These are phyloP conservation scores for Andrena trimmerana DNA, from an alignment of 2,888 invertebrate genomes.

Conservation along the genomic window DNA sequence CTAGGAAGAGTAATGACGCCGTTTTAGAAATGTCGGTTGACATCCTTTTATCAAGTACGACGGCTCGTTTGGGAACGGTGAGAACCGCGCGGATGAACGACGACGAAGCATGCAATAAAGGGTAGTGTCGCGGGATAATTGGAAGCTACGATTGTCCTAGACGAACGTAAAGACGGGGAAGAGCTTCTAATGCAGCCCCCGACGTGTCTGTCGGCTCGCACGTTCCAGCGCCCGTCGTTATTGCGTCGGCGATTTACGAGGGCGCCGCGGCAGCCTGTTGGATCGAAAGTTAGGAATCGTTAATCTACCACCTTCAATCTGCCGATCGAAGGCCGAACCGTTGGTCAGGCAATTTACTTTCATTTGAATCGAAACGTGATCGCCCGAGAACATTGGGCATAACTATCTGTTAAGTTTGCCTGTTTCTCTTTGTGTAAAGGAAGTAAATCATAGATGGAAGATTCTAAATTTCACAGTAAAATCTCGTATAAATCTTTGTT, in stretches of 20 bases:
- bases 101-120: constrained; percentile 75
- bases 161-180: constrained; percentile 72
- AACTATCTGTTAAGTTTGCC: not conserved
- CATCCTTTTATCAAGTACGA: constrained; percentile 64
- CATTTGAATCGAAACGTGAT: not conserved
- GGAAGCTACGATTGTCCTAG: constrained; percentile 75
- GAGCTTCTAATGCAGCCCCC: constrained; percentile 72
- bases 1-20: constrained; percentile 34
- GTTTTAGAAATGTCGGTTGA: constrained; percentile 41
- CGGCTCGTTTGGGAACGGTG: constrained; percentile 70
- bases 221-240: constrained; percentile 64
- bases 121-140: constrained; percentile 77
- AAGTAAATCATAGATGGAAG: not conserved
- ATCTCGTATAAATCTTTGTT: too few species aligned
- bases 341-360: constrained; percentile 7
- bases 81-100: constrained; percentile 73
- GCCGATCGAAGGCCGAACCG: not conserved
- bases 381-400: not conserved
- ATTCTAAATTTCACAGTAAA: too few species aligned
- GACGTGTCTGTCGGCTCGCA: constrained; percentile 50
- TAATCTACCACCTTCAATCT: constrained; percentile 31
- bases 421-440: not conserved
- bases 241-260: constrained; percentile 67
- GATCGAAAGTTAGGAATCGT: constrained; percentile 30
- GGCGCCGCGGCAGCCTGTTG: constrained; percentile 28